Evolutionary conservation across 2,888 invertebrate genomes (phyloP), one percentile per base, ranked within the genome.

Genomic region (Arctia plantaginis): DNA sequence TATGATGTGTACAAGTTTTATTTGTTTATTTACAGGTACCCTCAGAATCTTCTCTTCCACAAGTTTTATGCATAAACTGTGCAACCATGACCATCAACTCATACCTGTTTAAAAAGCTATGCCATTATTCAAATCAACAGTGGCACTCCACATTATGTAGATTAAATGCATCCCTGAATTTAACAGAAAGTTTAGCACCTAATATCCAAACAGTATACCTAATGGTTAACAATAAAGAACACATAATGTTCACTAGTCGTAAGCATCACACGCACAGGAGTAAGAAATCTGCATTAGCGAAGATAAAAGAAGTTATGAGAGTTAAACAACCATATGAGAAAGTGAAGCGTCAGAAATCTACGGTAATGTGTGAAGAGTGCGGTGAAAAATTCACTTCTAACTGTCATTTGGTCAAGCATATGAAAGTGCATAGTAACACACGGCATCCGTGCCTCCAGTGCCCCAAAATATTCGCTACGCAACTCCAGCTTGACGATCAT

Each of bases 91-190:
- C 89, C 15, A 85, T 88, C 6, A 92, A 90, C 72, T 88, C 91
- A 33, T 94, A 92, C 74, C 75, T 93, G 13, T 94, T 94, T 71
- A 82, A 87, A 77, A 92, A 90, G 81, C 84, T 93, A 27, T 89
- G 86, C 71, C 80, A 88, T 30, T 86, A 90, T 44, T 92, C 94
- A 6, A 80, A 87, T 71, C 81, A 87, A 0, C 88, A 86, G 71
- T 94, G 94, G 94, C 80, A 78, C 6, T 78, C 86, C 66, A 73
- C 87, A 2, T 33, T 93, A 3, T 77, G 85, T 1, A 85, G 74
- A 55, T 69, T 95, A 0, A 78, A 85, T 15, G 82, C 83, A 23
- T 86, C 85, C 62, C 72, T 94, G 33, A 80, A 87, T 7, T 82
- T 88, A 47, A 80, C 90, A 1, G 82, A 88, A 6, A 80, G 72